A percentile compares a stretch with the other conserved stretches of the same genome.
Evolutionary conservation across 2,888 invertebrate species (phyloP).

Genomic region (Drepanosiphum platanoidis): DNA sequence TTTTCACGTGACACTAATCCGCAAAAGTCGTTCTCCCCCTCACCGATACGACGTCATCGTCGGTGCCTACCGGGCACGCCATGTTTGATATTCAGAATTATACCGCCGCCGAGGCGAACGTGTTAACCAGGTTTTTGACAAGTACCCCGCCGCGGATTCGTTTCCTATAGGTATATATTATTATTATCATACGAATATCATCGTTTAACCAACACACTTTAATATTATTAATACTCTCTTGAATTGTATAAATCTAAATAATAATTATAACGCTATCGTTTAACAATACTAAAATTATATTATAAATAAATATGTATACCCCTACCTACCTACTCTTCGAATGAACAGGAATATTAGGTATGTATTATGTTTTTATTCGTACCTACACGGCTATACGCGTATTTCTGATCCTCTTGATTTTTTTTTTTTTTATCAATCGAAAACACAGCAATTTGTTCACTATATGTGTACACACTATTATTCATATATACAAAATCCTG

Average conservation of each 20-base stretch:
- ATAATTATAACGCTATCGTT: no score
- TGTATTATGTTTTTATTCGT: neutral
- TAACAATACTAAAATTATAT: no score
- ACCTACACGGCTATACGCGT: neutral
- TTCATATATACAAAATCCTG: neutral
- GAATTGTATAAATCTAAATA: no score
- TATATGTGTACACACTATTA: neutral
- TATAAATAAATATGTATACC: no score
- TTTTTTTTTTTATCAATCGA: neutral
- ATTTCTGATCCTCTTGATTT: neutral
- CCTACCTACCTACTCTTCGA: no score
- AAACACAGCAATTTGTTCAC: neutral
- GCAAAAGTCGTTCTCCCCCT: constrained; percentile 19
- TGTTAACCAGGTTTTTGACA: constrained; percentile 57
- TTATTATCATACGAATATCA: neutral
- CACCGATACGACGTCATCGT: neutral
- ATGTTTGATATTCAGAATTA: constrained; percentile 6
- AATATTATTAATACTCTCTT: no score
- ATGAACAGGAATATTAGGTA: neutral
- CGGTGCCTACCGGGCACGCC: neutral
- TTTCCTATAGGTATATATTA: constrained; percentile 5
- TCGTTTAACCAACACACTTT: constrained; percentile 3
- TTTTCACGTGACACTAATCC: constrained; percentile 54
- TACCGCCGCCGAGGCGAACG: constrained; percentile 38
- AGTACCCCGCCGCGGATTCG: constrained; percentile 53